Percentiles rank a stretch among this genome's conserved stretches.
Evolutionary conservation across 2,797 vertebrate species (phyloP).

Genomic region (Oreochromis mossambicus): DNA sequence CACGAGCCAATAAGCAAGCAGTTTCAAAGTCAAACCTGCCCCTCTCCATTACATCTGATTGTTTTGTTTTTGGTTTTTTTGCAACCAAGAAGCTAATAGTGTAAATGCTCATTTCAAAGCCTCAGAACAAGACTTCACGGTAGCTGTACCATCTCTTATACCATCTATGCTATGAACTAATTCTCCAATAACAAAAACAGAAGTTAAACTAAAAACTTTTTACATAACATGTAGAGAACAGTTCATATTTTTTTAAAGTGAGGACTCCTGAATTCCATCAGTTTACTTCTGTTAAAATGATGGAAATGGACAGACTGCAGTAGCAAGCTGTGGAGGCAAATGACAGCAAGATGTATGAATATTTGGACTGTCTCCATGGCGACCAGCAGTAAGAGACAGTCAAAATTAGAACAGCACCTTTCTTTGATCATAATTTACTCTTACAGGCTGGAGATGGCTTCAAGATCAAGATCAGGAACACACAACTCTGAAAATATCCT

Average conservation of each 20-base stretch:
- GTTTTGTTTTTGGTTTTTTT: background rate
- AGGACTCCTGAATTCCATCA: slow-evolving; percentile 56
- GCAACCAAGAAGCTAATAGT: background rate
- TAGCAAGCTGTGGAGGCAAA: slow-evolving; percentile 36
- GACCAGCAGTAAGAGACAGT: slow-evolving; percentile 14
- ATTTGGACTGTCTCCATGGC: slow-evolving; percentile 40
- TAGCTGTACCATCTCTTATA: background rate
- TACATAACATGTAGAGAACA: background rate
- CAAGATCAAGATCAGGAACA: background rate
- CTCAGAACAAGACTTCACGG: background rate
- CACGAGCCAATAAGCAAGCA: background rate
- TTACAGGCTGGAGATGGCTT: background rate
- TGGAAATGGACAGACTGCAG: slow-evolving; percentile 55
- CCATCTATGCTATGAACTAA: background rate
- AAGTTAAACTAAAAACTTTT: background rate
- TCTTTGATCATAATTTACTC: background rate
- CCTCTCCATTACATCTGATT: background rate
- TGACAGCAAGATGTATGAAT: slow-evolving; percentile 12
- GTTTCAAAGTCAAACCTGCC: background rate
- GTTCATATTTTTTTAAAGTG: background rate
- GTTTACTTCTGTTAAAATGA: slow-evolving; percentile 43
- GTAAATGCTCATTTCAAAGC: background rate
- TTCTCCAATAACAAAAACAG: background rate
- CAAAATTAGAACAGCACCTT: background rate
- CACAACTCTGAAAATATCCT: background rate